Conservation (phyloP, 1,140 invertebrate species). For the Eumeta japonica region DNA sequence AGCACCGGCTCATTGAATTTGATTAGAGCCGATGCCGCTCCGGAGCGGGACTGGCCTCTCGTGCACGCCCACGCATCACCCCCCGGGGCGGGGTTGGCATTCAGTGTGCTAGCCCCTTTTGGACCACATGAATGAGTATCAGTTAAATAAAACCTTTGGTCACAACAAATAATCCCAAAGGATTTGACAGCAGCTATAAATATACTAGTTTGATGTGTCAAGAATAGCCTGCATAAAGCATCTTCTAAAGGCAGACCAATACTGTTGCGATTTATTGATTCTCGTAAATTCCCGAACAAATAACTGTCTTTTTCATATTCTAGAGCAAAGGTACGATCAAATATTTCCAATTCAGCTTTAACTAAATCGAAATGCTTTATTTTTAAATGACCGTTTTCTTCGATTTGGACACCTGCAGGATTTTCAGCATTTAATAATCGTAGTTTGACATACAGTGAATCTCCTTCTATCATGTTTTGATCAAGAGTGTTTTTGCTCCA, state of each 20-base stretch:
- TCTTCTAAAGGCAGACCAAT: background rate
- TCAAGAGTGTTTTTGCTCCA: background rate
- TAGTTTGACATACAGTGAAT: background rate
- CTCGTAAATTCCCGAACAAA: slow-evolving; percentile 2
- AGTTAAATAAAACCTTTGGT: slow-evolving; percentile 16
- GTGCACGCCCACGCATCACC: too few species aligned
- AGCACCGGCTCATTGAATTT: too few species aligned
- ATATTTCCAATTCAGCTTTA: background rate
- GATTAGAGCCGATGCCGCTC: too few species aligned
- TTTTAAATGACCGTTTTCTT: slow-evolving; percentile 3
- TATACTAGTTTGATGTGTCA: background rate
- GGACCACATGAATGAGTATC: slow-evolving; percentile 19
- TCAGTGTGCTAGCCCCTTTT: too few species aligned
- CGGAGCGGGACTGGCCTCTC: too few species aligned
- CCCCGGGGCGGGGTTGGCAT: too few species aligned
- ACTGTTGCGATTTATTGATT: background rate
- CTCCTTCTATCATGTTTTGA: background rate
- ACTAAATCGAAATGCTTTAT: background rate
- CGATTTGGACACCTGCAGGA: too few species aligned
- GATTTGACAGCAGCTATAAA: slow-evolving; percentile 8
- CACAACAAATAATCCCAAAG: slow-evolving; percentile 7
- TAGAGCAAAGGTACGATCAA: background rate
- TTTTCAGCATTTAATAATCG: too few species aligned
- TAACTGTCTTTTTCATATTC: background rate
- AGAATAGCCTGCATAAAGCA: background rate